These are phyloP conservation scores for Ethmia dodecea DNA, from an alignment of 2,888 invertebrate genomes.

Conservation along the genomic window DNA sequence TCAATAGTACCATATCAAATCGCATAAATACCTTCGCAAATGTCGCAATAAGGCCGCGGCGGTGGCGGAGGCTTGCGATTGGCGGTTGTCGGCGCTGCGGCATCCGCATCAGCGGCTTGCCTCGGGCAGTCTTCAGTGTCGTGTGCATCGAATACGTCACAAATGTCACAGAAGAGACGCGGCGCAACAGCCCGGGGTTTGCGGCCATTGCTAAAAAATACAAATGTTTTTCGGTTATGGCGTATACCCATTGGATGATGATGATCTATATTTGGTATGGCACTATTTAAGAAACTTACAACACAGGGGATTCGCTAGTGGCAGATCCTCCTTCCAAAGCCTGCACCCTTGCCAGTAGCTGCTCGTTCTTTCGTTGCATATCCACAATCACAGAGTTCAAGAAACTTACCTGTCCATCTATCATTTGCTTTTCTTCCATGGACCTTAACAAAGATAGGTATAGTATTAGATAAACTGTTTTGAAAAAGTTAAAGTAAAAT, in stretches of 20 bases:
- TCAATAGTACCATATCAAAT: no score
- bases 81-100: constrained; percentile 40
- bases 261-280: no score
- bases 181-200: constrained; percentile 80
- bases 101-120: constrained; percentile 81
- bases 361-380: constrained; percentile 95
- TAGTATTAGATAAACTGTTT: no score
- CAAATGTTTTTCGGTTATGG: no score
- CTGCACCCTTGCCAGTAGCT: constrained; percentile 86
- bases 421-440: constrained; percentile 73
- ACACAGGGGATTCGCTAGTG: constrained; percentile 38
- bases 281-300: constrained; percentile 34
- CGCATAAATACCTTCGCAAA: constrained; percentile 95
- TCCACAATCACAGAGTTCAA: constrained; percentile 98
- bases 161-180: constrained; percentile 97
- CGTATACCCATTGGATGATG: no score
- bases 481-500: no score
- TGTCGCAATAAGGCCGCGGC: constrained; percentile 91
- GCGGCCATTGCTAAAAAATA: constrained; percentile 75
- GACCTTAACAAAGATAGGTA: no score
- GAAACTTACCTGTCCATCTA: constrained; percentile 89
- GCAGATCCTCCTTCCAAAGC: constrained; percentile 83
- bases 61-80: constrained; percentile 41
- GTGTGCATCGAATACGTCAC: constrained; percentile 96
- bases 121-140: constrained; percentile 98